Percentiles rank a stretch among this genome's conserved stretches.
These are phyloP conservation scores for Congeria kusceri DNA, from an alignment of 2,888 invertebrate genomes.

Conservation along the genomic window DNA sequence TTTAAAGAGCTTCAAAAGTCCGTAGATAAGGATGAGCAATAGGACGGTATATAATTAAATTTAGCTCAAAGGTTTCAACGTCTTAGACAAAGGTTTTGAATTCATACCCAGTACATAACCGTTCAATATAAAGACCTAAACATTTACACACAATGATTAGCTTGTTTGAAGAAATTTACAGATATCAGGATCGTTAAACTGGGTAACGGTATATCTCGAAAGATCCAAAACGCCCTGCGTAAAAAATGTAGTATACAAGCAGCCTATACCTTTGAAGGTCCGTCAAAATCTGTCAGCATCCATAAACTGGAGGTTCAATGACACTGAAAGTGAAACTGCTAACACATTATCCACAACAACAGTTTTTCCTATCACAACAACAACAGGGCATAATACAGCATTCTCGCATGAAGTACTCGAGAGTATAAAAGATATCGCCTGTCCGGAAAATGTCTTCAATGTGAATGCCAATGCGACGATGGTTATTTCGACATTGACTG, in stretches of 20 bases:
- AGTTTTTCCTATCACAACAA: neutral
- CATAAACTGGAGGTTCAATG: neutral
- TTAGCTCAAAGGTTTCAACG: too few species aligned
- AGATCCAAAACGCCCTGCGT: constrained; percentile 3
- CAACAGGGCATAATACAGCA: neutral
- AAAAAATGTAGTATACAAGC: constrained; percentile 7
- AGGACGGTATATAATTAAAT: too few species aligned
- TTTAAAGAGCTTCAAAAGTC: too few species aligned
- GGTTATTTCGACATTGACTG: constrained; percentile 7
- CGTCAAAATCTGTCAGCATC: neutral
- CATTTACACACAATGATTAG: too few species aligned
- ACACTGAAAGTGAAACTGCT: neutral
- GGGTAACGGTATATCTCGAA: constrained; percentile 7
- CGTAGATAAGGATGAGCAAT: too few species aligned
- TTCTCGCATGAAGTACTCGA: constrained; percentile 1
- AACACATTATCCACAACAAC: neutral
- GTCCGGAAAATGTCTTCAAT: constrained; percentile 10
- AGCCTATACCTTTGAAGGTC: constrained; percentile 14
- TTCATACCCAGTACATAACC: too few species aligned
- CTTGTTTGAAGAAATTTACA: too few species aligned
- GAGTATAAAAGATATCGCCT: constrained; percentile 4
- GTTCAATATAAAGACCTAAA: too few species aligned
- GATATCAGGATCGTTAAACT: neutral
- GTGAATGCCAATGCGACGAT: constrained; percentile 4
- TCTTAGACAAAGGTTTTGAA: too few species aligned